Evolutionary conservation across 2,888 invertebrate genomes (phyloP).

Genomic region (Gari tellinella): DNA sequence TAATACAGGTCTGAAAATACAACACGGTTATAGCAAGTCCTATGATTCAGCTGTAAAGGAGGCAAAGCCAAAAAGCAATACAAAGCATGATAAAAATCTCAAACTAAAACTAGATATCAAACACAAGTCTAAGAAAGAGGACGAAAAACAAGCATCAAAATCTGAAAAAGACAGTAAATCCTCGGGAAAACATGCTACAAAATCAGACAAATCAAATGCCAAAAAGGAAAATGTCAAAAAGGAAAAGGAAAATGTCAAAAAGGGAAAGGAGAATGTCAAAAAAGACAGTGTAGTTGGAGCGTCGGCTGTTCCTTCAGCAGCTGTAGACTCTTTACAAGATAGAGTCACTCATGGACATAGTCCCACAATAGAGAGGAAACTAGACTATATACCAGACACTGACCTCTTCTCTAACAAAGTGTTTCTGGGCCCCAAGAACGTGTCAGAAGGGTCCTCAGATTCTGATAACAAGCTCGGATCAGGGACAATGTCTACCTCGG

Average conservation of each 20-base stretch:
- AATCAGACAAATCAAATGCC: conserved; percentile 11
- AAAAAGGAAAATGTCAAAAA: not conserved
- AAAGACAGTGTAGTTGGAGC: not conserved
- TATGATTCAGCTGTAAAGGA: conserved; percentile 43
- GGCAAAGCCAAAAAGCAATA: conserved; percentile 3
- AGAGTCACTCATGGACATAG: conserved; percentile 29
- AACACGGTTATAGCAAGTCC: conserved; percentile 54
- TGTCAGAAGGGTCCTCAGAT: too few relatives aligned
- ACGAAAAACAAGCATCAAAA: conserved; percentile 16
- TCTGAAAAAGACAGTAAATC: conserved; percentile 11
- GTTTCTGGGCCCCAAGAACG: conserved; percentile 2
- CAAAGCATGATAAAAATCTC: conserved; percentile 2
- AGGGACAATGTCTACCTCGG: too few relatives aligned
- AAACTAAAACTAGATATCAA: not conserved
- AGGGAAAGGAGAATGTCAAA: too few relatives aligned
- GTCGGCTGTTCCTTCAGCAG: not conserved
- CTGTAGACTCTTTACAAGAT: conserved; percentile 2
- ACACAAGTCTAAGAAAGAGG: conserved; percentile 19
- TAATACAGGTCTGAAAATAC: conserved; percentile 35
- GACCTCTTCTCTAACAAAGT: conserved; percentile 55
- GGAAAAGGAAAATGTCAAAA: conserved; percentile 6
- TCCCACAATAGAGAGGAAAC: conserved; percentile 34
- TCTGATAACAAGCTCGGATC: too few relatives aligned
- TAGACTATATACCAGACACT: conserved; percentile 49
- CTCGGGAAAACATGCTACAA: conserved; percentile 16